phyloP scores from a whole-genome alignment of 2,888 invertebrate genomes.

The Mimas tiliae region DNA sequence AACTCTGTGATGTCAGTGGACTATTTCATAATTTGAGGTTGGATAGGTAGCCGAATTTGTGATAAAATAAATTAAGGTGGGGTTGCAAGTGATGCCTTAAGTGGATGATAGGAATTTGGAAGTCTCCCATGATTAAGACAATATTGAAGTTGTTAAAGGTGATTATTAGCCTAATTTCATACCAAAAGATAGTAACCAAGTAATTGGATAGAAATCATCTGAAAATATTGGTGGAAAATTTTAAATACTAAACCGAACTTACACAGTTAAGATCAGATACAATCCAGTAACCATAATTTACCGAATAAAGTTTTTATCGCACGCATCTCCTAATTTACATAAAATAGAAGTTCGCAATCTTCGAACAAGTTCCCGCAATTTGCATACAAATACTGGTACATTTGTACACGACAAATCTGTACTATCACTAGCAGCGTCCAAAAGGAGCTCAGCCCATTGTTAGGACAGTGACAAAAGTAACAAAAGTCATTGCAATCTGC shows the following conservation, averaged over 20 bases:
- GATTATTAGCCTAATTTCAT: too few relatives aligned
- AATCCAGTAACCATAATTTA: neutral
- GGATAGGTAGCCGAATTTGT: neutral
- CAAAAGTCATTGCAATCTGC: conserved; percentile 69
- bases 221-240: neutral
- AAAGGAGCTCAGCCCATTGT: conserved; percentile 41
- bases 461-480: conserved; percentile 55
- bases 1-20: neutral
- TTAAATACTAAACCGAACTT: neutral
- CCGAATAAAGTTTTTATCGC: neutral
- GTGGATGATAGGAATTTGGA: neutral
- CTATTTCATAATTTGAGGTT: neutral
- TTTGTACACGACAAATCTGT: conserved; percentile 29
- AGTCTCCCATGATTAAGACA: neutral
- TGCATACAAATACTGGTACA: conserved; percentile 18
- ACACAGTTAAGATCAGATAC: neutral
- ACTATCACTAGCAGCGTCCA: conserved; percentile 29
- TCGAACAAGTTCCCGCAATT: neutral
- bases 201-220: too few relatives aligned
- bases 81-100: neutral
- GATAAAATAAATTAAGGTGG: too few relatives aligned
- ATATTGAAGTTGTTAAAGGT: too few relatives aligned
- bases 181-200: too few relatives aligned
- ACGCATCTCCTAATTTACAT: conserved; percentile 13
- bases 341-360: conserved; percentile 13